phyloP scores from a whole-genome alignment of 2,888 invertebrate species.

The Zonitis immaculata region DNA sequence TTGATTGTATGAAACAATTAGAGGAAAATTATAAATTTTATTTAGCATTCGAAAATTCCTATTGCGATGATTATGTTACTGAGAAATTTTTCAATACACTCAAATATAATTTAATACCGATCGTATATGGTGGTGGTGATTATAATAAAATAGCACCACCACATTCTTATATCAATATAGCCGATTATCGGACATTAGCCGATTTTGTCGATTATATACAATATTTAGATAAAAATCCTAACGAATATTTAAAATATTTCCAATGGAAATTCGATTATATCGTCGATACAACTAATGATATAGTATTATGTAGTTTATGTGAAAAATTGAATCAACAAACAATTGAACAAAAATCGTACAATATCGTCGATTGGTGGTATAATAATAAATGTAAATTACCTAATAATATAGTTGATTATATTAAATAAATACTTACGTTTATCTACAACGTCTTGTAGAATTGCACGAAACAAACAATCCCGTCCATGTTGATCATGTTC shows the following conservation, averaged over 20 bases:
- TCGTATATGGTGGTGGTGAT: constrained; percentile 62
- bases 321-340: constrained; percentile 31
- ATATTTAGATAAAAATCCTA: constrained; percentile 50
- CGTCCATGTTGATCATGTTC: constrained; percentile 53
- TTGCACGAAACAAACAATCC: constrained; percentile 57
- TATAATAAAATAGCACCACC: constrained; percentile 54
- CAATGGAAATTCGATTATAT: constrained; percentile 51
- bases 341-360: constrained; percentile 25
- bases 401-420: constrained; percentile 5
- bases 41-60: constrained; percentile 66
- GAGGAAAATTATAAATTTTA: constrained; percentile 65
- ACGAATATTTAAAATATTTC: constrained; percentile 55
- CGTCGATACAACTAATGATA: constrained; percentile 18
- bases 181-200: constrained; percentile 51
- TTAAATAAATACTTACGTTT: constrained; percentile 50
- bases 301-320: constrained; percentile 32
- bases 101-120: constrained; percentile 59
- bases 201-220: constrained; percentile 52
- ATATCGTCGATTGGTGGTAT: constrained; percentile 30
- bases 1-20: constrained; percentile 48
- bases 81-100: constrained; percentile 57
- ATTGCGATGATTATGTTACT: constrained; percentile 61
- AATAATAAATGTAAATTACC: constrained; percentile 15
- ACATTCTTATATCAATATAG: constrained; percentile 55
- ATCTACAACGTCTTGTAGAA: constrained; percentile 58